Base-by-base conservation (phyloP, 2,797 vertebrate genomes). In the Cacajao melanocephalus region DNA sequence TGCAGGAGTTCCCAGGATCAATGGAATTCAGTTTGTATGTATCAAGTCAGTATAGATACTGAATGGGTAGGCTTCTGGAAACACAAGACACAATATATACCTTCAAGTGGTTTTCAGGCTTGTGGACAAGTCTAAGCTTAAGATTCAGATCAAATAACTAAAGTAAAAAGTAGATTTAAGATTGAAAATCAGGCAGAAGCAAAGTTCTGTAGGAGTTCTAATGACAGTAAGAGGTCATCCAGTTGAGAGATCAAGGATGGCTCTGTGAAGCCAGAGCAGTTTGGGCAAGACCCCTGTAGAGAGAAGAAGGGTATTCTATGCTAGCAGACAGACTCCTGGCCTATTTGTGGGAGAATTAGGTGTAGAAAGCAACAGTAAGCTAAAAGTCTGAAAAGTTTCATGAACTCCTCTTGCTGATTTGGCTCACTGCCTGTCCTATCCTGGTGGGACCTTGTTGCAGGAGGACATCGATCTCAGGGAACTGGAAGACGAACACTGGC, bases 401-500 rank as follows among this genome's bases (percentile, higher is more conserved):
- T 80, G 36, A 17, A 19, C 19, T 57, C 41, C 19, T 76, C 30
- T 50, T 93, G 72, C 48, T 90, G 57, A 6, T 57, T 0, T 72
- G 70, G 50, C 79, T 97, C 39, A 96, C 57, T 72, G 52, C 67
- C 84, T 95, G 28, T 86, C 24, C 73, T 94, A 3, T 50, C 76
- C 76, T 88, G 57, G 61, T 2, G 89, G 93, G 57, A 72, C 96
- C 93, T 97, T 90, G 46, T 89, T 94, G 80, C 98, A 99, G 99
- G 99, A 99, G 99, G 98, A 99, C 99, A 81, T 99, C 99, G 55
- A 99, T 99, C 98, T 99, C 99, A 44, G 99, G 99, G 97, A 99
- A 99, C 98, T 99, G 99, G 99, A 99, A 99, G 98, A 99, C 99
- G 91, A 99, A 99, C 98, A 99, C 99, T 0, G 99, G 99, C 95